Evolutionary conservation across 2,888 invertebrate species (phyloP).

Genomic region (Caenorhabditis sp.): DNA sequence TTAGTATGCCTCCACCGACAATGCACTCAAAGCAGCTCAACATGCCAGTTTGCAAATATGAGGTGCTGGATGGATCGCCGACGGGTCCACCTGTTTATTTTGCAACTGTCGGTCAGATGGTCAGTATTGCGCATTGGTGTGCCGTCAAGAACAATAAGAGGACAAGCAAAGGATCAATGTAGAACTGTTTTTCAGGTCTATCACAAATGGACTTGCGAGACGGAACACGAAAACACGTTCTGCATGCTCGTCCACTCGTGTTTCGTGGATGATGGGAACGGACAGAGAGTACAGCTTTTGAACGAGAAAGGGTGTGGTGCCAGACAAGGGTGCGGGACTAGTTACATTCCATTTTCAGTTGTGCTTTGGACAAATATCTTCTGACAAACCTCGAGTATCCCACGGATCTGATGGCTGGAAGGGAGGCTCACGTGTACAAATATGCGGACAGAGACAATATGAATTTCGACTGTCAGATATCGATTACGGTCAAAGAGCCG

Average conservation of each 20-base stretch:
- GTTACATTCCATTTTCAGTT: slow-evolving; percentile 60
- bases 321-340: background rate
- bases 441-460: slow-evolving; percentile 77
- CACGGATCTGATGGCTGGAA: slow-evolving; percentile 76
- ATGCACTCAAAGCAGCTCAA: slow-evolving; percentile 76
- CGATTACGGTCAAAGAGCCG: slow-evolving; percentile 75
- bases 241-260: slow-evolving; percentile 78
- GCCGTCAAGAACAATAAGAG: background rate
- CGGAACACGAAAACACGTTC: slow-evolving; percentile 74
- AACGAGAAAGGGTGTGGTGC: slow-evolving; percentile 72
- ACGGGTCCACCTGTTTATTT: slow-evolving; percentile 76
- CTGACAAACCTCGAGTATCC: slow-evolving; percentile 77
- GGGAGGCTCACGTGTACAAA: slow-evolving; percentile 77
- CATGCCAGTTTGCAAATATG: slow-evolving; percentile 78
- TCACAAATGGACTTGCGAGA: slow-evolving; percentile 78
- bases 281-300: slow-evolving; percentile 74
- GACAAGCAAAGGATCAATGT: slow-evolving; percentile 21
- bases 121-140: slow-evolving; percentile 38
- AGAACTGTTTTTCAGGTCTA: slow-evolving; percentile 75
- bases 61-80: slow-evolving; percentile 76
- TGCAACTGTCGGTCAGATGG: slow-evolving; percentile 78
- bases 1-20: slow-evolving; percentile 76
- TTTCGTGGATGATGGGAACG: slow-evolving; percentile 78
- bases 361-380: slow-evolving; percentile 77
- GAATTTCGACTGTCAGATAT: slow-evolving; percentile 78